Evolutionary conservation across 2,888 invertebrate species (phyloP).

Genomic region (Anthophora plumipes): DNA sequence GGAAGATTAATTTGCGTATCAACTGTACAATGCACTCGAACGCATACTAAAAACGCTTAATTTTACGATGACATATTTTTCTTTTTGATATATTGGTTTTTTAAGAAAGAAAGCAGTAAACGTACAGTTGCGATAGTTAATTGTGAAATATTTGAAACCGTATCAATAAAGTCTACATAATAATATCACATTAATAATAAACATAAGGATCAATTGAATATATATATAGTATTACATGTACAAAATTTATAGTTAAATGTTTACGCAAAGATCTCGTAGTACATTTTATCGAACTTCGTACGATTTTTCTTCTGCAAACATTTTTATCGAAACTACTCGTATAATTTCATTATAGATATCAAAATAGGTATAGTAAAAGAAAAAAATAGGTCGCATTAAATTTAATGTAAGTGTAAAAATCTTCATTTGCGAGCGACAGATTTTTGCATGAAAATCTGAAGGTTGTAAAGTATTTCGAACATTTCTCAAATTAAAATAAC

Average conservation of each 20-base stretch:
- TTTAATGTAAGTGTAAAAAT: not conserved
- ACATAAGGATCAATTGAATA: not conserved
- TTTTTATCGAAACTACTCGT: slow-evolving; percentile 6
- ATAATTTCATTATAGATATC: slow-evolving; percentile 3
- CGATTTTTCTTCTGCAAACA: not conserved
- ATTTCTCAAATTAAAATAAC: slow-evolving; percentile 1
- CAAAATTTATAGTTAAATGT: slow-evolving; percentile 10
- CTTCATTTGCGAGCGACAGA: not conserved
- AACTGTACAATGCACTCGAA: slow-evolving; percentile 8
- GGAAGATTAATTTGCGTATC: slow-evolving; percentile 80
- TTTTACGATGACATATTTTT: slow-evolving; percentile 1
- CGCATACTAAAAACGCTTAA: slow-evolving; percentile 8
- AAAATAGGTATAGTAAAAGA: not conserved
- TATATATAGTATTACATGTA: not conserved
- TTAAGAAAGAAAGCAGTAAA: not conserved
- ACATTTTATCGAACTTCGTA: not conserved
- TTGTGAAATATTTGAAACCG: slow-evolving; percentile 11
- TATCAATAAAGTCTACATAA: not conserved
- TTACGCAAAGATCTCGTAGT: not conserved
- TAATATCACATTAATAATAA: not conserved
- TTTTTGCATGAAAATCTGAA: not conserved
- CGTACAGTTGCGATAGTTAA: slow-evolving; percentile 1
- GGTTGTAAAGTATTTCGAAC: not conserved
- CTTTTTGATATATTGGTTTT: slow-evolving; percentile 27
- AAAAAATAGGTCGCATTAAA: not conserved